A percentile compares a stretch with the other conserved stretches of the same genome.
These are phyloP conservation scores for Chlamydotis undulata DNA, from an alignment of 2,113 vertebrate species.

Conservation along the genomic window DNA sequence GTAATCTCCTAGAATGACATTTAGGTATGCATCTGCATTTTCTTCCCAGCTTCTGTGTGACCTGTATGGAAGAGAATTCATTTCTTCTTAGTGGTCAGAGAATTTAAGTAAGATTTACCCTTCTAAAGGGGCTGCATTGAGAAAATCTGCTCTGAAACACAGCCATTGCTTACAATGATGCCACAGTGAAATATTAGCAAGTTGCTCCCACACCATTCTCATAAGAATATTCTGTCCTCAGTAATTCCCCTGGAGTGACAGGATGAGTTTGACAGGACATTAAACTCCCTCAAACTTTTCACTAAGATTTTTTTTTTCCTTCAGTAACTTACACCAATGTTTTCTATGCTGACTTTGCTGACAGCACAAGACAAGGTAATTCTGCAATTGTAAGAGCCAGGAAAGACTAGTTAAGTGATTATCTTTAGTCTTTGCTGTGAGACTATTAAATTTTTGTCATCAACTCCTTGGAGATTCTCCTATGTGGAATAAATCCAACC, in stretches of 20 bases:
- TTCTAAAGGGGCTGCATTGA: not conserved
- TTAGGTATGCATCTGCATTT: not conserved
- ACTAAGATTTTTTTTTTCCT: not conserved
- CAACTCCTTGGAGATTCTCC: not conserved
- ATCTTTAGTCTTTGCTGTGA: not conserved
- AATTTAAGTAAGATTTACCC: not conserved
- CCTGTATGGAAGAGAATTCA: not conserved
- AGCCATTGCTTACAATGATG: not conserved
- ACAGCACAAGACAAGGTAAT: not conserved
- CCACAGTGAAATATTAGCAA: not conserved
- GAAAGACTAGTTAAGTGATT: not conserved
- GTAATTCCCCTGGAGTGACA: not conserved
- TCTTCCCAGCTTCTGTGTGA: not conserved
- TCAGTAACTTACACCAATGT: not conserved
- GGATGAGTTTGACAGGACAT: not conserved
- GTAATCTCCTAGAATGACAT: not conserved
- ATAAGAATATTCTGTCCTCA: not conserved
- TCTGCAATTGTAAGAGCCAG: not conserved
- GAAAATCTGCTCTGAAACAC: not conserved
- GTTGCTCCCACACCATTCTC: not conserved
- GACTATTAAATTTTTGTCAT: not conserved
- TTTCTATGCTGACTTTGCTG: not conserved
- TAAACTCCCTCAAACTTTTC: not conserved
- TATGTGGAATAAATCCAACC: not conserved
- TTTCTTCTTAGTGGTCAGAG: not conserved